Evolutionary conservation across 92 coral and sea anemone species (phyloP).

Genomic region (Scolanthus callimorphus): DNA sequence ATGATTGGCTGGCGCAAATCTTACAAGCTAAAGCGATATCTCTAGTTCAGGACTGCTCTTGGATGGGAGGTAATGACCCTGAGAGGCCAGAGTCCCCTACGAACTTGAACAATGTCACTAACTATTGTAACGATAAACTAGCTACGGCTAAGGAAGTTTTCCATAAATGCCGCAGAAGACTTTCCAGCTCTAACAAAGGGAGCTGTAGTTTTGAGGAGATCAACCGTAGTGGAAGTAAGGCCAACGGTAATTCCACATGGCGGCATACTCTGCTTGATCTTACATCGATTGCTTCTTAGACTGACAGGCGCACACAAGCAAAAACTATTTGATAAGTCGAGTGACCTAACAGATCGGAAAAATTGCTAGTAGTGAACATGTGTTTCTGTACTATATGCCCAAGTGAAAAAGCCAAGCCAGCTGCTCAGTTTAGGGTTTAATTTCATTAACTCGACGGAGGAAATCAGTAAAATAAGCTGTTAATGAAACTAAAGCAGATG

Average conservation of each 20-base stretch:
- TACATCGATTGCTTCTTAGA: too few species aligned
- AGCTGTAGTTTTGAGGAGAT: constrained; percentile 25
- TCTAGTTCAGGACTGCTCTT: constrained; percentile 54
- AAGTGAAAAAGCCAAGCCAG: too few species aligned
- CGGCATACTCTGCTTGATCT: constrained; percentile 29
- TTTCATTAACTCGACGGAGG: too few species aligned
- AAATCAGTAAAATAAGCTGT: too few species aligned
- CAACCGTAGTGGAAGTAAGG: constrained; percentile 7
- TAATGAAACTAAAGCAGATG: too few species aligned
- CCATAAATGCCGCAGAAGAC: constrained; percentile 55
- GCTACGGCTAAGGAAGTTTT: constrained; percentile 47
- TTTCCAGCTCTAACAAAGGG: constrained; percentile 38
- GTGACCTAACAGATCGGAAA: too few species aligned
- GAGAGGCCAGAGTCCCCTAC: constrained; percentile 8
- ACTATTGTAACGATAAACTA: constrained; percentile 12
- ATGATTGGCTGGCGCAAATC: constrained; percentile 71
- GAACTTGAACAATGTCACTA: background rate
- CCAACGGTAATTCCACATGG: constrained; percentile 17
- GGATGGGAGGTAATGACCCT: constrained; percentile 12
- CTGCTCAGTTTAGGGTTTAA: too few species aligned
- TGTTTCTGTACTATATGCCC: too few species aligned
- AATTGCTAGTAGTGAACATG: too few species aligned
- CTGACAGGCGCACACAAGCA: too few species aligned
- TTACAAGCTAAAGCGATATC: constrained; percentile 72
- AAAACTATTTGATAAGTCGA: too few species aligned